Conservation (phyloP, 2,888 invertebrate genomes). For the Chaitophorus viminalis region DNA sequence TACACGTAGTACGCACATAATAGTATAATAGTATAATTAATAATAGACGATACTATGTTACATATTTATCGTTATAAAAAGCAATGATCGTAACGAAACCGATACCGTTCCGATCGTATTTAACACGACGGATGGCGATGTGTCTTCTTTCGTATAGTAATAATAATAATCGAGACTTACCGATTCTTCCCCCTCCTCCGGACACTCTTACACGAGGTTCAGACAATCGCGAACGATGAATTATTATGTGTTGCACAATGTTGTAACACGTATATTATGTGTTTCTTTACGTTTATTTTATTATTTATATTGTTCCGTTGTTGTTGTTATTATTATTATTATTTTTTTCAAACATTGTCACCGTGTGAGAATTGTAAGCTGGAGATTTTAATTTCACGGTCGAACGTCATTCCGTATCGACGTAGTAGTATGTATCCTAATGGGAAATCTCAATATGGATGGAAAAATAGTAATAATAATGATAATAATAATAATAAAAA, state of each 20-base stretch:
- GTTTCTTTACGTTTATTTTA: background rate
- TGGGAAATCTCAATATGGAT: background rate
- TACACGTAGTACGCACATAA: too few relatives aligned
- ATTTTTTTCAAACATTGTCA: background rate
- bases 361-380: constrained; percentile 4
- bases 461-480: too few relatives aligned
- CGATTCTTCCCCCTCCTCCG: background rate
- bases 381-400: constrained; percentile 56
- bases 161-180: background rate
- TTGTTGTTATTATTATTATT: constrained; percentile 7
- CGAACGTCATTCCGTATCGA: constrained; percentile 11
- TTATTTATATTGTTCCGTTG: too few relatives aligned
- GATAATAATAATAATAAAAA: background rate
- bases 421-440: background rate
- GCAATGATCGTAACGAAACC: background rate
- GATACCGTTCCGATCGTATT: background rate
- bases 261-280: background rate
- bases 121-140: background rate
- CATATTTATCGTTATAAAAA: too few relatives aligned
- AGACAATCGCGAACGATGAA: background rate
- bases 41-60: background rate
- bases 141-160: background rate
- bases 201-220: background rate
- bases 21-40: too few relatives aligned
- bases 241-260: constrained; percentile 10